Evolutionary conservation across 2,888 invertebrate genomes (phyloP).

Genomic region (Nemurella pictetii): DNA sequence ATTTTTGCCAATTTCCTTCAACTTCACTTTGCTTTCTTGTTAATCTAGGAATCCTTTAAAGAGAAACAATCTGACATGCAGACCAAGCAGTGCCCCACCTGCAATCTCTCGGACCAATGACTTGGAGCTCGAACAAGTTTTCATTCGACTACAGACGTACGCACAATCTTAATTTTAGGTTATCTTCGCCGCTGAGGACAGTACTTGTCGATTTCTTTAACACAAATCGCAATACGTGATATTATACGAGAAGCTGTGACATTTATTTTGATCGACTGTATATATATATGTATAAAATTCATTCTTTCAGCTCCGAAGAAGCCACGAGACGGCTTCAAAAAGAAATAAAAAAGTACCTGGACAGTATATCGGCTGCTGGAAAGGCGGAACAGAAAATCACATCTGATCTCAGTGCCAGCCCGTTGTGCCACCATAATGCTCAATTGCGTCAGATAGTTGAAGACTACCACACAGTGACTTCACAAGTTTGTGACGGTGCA

Average conservation of each 20-base stretch:
- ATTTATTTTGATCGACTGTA: too few species aligned
- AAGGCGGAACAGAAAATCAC: conserved; percentile 52
- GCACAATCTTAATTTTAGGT: conserved; percentile 12
- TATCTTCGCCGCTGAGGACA: background rate
- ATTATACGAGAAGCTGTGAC: too few species aligned
- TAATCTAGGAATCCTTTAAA: conserved; percentile 50
- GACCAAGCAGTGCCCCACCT: conserved; percentile 50
- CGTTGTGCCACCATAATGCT: conserved; percentile 51
- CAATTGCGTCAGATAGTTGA: conserved; percentile 52
- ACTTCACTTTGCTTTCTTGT: too few species aligned
- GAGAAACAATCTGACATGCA: conserved; percentile 48
- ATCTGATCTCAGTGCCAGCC: conserved; percentile 51
- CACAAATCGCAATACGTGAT: too few species aligned
- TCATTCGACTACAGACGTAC: conserved; percentile 51
- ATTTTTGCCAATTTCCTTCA: too few species aligned
- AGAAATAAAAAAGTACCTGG: conserved; percentile 52
- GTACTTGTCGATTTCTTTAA: background rate
- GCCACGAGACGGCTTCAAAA: conserved; percentile 51
- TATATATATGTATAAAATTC: background rate
- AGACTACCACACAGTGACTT: conserved; percentile 54
- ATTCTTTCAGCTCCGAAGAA: conserved; percentile 49
- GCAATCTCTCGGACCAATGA: conserved; percentile 50
- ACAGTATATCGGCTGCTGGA: conserved; percentile 48
- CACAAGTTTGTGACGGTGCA: conserved; percentile 50
- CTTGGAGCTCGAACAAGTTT: conserved; percentile 50